phyloP scores from a whole-genome alignment of 2,888 invertebrate genomes.

The Oxyteleia sp. region DNA sequence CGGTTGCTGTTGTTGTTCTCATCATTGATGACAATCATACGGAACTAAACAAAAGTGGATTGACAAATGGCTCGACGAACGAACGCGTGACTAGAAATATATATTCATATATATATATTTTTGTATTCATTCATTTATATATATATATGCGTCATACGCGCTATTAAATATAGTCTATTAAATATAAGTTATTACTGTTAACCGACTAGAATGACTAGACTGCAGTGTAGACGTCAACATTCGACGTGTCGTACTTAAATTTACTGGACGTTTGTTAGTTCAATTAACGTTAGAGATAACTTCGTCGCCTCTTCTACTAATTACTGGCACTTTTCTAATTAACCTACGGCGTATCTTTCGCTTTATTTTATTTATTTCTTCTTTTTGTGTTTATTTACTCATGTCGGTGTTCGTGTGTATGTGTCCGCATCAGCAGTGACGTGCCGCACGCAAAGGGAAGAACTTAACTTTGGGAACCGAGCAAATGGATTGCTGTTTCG shows the following conservation, averaged over 20 bases:
- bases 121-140: conserved; percentile 77
- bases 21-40: conserved; percentile 40
- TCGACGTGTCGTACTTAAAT: conserved; percentile 84
- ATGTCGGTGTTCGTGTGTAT: conserved; percentile 33
- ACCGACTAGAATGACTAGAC: conserved; percentile 87
- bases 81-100: conserved; percentile 83
- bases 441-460: not conserved
- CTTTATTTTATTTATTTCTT: conserved; percentile 42
- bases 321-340: conserved; percentile 88
- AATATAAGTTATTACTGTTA: conserved; percentile 81
- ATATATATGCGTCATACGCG: conserved; percentile 56
- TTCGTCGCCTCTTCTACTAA: conserved; percentile 78
- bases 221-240: conserved; percentile 85
- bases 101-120: conserved; percentile 57
- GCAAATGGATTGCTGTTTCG: not conserved
- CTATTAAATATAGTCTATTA: conserved; percentile 80
- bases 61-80: conserved; percentile 70
- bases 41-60: conserved; percentile 62
- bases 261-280: conserved; percentile 87
- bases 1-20: conserved; percentile 32
- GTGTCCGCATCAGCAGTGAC: conserved; percentile 35
- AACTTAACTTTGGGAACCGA: not conserved
- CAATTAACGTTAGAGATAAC: conserved; percentile 83
- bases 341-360: conserved; percentile 83
- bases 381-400: too few species aligned